Percentiles rank a stretch among this genome's conserved stretches.
Evolutionary conservation across 2,113 vertebrate genomes (phyloP).

Genomic region (Sprattus sprattus): DNA sequence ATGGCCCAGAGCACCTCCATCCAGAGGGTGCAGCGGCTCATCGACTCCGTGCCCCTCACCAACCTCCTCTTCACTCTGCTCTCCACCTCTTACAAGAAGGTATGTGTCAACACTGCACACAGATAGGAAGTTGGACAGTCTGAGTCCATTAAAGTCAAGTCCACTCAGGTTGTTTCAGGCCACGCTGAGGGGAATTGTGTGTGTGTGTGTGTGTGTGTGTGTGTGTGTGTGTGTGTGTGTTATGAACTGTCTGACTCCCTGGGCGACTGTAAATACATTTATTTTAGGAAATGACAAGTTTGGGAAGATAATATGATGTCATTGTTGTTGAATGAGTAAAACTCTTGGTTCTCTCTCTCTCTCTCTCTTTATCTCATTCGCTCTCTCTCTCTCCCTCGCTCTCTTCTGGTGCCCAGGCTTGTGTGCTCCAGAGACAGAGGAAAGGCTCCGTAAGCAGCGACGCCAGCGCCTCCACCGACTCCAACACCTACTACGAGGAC

Average conservation of each 20-base stretch:
- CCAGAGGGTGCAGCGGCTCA: slow-evolving; percentile 93
- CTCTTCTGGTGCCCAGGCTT: slow-evolving; percentile 74
- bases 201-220: not conserved
- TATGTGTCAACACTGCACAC: slow-evolving; percentile 44
- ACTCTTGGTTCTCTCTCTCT: not conserved
- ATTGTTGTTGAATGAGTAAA: not conserved
- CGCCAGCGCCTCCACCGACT: slow-evolving; percentile 95
- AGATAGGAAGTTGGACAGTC: too few relatives aligned
- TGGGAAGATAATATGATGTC: not conserved
- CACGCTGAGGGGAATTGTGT: not conserved
- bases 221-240: not conserved
- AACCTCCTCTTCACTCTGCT: slow-evolving; percentile 92
- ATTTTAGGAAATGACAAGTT: not conserved
- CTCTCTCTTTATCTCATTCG: not conserved
- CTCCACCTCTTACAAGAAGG: slow-evolving; percentile 96
- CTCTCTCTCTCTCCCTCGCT: not conserved
- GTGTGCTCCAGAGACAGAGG: slow-evolving; percentile 93
- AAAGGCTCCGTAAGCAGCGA: slow-evolving; percentile 98
- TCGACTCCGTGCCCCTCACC: slow-evolving; percentile 93
- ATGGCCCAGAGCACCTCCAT: slow-evolving; percentile 98
- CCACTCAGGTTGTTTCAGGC: not conserved
- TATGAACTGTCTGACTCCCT: too few relatives aligned
- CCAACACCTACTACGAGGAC: slow-evolving; percentile 98
- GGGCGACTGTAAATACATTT: too few relatives aligned
- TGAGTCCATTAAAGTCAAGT: not conserved